Evolutionary conservation across 2,888 invertebrate genomes (phyloP).

Genomic region (Mamestra brassicae): DNA sequence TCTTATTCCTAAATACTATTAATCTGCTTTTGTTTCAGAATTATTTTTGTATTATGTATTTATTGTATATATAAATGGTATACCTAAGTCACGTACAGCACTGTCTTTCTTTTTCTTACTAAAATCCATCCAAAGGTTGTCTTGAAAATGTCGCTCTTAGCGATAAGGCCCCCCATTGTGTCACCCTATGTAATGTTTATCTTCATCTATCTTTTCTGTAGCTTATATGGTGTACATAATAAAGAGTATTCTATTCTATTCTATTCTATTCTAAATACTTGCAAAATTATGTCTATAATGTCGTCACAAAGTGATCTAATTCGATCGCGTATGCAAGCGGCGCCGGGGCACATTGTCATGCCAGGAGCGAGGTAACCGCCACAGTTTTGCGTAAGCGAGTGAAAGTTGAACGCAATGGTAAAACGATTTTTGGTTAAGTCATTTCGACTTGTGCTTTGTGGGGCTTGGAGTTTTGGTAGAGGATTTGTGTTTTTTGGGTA

Average conservation of each 20-base stretch:
- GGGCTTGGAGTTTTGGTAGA: neutral
- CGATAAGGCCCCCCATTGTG: no score
- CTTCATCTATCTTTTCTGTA: no score
- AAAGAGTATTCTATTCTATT: no score
- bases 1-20: neutral
- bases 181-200: no score
- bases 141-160: no score
- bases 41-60: no score
- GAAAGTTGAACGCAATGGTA: constrained; percentile 55
- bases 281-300: constrained; percentile 26
- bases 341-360: constrained; percentile 60
- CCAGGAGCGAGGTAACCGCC: constrained; percentile 66
- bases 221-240: no score
- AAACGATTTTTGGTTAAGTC: constrained; percentile 52
- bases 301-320: constrained; percentile 55
- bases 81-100: no score
- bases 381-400: constrained; percentile 78
- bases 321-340: constrained; percentile 57
- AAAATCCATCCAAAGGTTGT: no score
- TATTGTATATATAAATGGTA: no score
- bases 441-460: constrained; percentile 28
- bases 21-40: no score
- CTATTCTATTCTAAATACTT: neutral
- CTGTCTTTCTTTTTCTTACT: no score
- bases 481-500: neutral